Evolutionary conservation across 2,888 invertebrate genomes (phyloP).

Genomic region (Hydriomena furcata): DNA sequence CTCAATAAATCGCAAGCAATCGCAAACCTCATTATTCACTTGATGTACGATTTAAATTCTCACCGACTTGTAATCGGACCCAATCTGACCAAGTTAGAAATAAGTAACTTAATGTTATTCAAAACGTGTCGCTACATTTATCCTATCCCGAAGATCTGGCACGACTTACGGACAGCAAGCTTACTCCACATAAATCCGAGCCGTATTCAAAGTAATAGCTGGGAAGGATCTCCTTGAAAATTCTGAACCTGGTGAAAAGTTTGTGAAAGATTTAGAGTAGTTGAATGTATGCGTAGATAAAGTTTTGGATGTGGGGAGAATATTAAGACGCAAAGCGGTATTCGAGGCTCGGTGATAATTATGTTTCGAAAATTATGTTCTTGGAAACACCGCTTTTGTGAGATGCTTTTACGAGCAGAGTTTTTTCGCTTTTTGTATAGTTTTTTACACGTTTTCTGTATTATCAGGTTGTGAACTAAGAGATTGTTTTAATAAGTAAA

Average conservation of each 20-base stretch:
- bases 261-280: slow-evolving; percentile 38
- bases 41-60: slow-evolving; percentile 28
- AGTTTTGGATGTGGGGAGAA: slow-evolving; percentile 33
- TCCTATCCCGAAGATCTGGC: slow-evolving; percentile 75
- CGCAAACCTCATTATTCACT: slow-evolving; percentile 21
- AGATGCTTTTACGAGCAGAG: too few species aligned
- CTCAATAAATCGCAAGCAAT: slow-evolving; percentile 20
- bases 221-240: slow-evolving; percentile 39
- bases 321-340: slow-evolving; percentile 24
- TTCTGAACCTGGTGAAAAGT: slow-evolving; percentile 39
- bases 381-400: slow-evolving; percentile 1
- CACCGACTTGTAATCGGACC: slow-evolving; percentile 30
- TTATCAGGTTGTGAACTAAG: too few species aligned
- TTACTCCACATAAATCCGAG: slow-evolving; percentile 66
- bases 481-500: too few species aligned
- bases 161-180: slow-evolving; percentile 68
- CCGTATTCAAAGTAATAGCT: slow-evolving; percentile 28
- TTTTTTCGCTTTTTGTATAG: too few species aligned
- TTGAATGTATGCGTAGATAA: slow-evolving; percentile 35
- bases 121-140: slow-evolving; percentile 78
- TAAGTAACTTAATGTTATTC: slow-evolving; percentile 72
- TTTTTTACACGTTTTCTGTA: too few species aligned
- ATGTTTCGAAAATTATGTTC: slow-evolving; percentile 11
- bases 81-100: slow-evolving; percentile 58
- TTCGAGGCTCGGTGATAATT: slow-evolving; percentile 18